Base-by-base conservation (phyloP, 2,113 vertebrate species). In the Pithys albifrons region DNA sequence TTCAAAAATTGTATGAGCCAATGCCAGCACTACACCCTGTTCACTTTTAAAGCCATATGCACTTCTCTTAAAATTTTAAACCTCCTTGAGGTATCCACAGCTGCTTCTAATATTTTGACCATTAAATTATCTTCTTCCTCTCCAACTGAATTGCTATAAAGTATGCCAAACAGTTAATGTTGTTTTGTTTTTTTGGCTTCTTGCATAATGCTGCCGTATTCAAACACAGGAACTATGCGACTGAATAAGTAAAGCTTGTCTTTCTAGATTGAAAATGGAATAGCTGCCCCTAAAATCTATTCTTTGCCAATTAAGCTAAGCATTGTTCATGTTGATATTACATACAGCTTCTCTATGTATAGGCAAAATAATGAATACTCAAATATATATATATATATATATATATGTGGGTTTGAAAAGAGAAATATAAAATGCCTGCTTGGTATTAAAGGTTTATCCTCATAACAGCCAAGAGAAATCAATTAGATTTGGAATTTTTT, bases 61-160 rank as follows among this genome's bases (percentile, higher is more conserved):
- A 75, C 75, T 58, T 88, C 74, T 94, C 96, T 97, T 98, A 97
- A 97, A 95, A 73, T 85, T 95, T 96, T 95, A 95, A 98, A 98
- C 97, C 93, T 97, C 95, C 89, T 97, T 96, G 93, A 98, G 94
- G 90, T 98, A 97, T 91, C 85, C 93, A 97, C 97, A 98, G 98
- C 98, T 98, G 98, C 95, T 98, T 98, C 94, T 96, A 97, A 98
- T 98, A 97, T 94, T 95, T 94, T 91, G 83, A 96, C 91, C 39
- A 18, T 95, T 97, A 97, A 97, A 91, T 79, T 93, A 94, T 96
- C 78, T 85, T 98, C 85, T 97, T 97, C 94, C 91, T 97, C 85
- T 94, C 95, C 96, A 92, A 97, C 67, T 96, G 85, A 97, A 96
- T 88, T 94, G 74, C 89, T 74, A 10, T 57, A 69, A 71, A 83